phyloP scores from a whole-genome alignment of 2,797 vertebrate species.

The Poecilia gillii region DNA sequence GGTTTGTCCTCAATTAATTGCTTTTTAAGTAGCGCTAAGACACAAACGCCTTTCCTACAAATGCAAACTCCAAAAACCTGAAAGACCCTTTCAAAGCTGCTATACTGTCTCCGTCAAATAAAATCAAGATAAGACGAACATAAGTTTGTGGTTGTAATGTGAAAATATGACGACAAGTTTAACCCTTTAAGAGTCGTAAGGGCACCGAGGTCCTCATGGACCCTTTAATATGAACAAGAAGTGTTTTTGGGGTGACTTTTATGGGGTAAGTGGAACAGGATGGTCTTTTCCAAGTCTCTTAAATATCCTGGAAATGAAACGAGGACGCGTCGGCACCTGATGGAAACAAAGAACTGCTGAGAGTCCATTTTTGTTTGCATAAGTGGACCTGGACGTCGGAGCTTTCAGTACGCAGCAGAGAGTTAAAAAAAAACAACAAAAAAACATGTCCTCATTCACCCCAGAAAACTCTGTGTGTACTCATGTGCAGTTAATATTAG shows the following conservation, averaged over 20 bases:
- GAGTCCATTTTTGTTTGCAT: neutral
- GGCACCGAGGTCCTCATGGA: no score
- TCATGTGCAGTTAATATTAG: neutral
- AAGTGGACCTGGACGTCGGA: neutral
- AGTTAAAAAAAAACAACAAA: neutral
- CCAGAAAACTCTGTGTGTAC: neutral
- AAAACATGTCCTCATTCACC: neutral
- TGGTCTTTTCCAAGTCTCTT: no score
- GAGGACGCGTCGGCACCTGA: neutral
- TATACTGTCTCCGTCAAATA: neutral
- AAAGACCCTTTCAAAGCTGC: no score
- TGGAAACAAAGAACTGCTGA: neutral
- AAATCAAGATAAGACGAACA: neutral
- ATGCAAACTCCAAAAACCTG: neutral
- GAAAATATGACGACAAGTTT: neutral
- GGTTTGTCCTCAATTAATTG: neutral
- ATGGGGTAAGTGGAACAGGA: no score
- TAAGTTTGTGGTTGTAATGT: neutral
- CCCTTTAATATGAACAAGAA: no score
- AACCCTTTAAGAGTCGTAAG: no score
- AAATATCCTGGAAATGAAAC: neutral
- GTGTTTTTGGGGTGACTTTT: no score
- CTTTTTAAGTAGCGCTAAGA: neutral
- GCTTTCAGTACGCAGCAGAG: neutral
- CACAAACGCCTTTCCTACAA: neutral